Percentiles rank a stretch among this genome's conserved stretches.
Conservation (phyloP, 2,797 vertebrate species). For the Pygocentrus nattereri region DNA sequence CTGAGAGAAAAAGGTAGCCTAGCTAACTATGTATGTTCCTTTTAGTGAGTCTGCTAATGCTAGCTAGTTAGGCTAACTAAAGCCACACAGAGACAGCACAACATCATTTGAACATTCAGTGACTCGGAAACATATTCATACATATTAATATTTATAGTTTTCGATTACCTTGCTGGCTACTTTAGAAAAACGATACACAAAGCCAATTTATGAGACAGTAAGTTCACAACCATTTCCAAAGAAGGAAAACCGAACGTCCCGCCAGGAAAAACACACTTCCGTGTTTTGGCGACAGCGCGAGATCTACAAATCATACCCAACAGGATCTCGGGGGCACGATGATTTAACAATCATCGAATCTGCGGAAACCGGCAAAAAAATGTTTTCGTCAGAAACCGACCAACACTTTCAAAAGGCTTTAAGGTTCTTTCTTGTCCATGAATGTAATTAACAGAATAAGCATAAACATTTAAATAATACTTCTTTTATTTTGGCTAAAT, state of each 20-base stretch:
- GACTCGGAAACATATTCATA: too few relatives aligned
- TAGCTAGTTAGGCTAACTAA: not conserved
- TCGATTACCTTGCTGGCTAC: constrained; percentile 3
- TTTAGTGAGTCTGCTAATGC: not conserved
- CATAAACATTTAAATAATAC: too few relatives aligned
- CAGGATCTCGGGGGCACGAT: fast-evolving
- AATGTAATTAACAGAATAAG: not conserved
- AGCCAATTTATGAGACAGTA: too few relatives aligned
- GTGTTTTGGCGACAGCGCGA: not conserved
- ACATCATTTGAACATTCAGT: not conserved
- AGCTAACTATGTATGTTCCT: too few relatives aligned
- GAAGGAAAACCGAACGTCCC: constrained; percentile 20
- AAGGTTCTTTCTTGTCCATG: not conserved
- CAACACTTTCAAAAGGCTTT: not conserved
- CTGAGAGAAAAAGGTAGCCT: too few relatives aligned
- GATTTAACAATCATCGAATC: not conserved
- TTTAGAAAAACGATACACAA: not conserved
- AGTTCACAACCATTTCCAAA: not conserved
- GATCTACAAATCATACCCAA: constrained; percentile 15
- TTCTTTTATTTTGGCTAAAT: too few relatives aligned
- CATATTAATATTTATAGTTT: not conserved
- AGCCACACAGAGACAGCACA: not conserved
- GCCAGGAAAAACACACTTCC: not conserved
- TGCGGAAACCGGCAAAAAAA: not conserved
- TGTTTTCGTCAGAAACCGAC: not conserved